Conservation (phyloP, 2,113 vertebrate genomes). For the Pachyramphus minor region DNA sequence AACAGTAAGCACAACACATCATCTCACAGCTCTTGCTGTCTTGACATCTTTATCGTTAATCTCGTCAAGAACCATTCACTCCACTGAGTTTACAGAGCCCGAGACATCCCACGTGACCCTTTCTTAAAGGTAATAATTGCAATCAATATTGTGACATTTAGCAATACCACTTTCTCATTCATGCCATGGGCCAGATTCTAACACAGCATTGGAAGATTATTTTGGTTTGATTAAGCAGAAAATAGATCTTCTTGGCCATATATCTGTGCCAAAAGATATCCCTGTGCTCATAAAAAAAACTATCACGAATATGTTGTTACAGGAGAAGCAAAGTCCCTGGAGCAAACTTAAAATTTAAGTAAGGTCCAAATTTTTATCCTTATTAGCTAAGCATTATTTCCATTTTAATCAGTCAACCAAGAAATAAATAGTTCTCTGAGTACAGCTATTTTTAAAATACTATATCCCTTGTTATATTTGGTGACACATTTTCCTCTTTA, state of each 20-base stretch:
- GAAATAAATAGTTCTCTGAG: neutral
- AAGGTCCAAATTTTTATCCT: neutral
- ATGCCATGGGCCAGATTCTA: slow-evolving; percentile 12
- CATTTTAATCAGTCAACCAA: neutral
- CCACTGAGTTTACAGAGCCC: slow-evolving; percentile 33
- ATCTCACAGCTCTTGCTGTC: neutral
- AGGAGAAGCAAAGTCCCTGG: neutral
- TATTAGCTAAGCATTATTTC: neutral
- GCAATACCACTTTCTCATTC: neutral
- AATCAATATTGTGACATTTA: slow-evolving; percentile 59
- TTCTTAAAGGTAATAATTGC: slow-evolving; percentile 38
- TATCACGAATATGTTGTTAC: neutral
- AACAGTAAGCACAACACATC: neutral
- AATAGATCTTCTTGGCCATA: neutral
- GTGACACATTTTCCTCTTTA: neutral
- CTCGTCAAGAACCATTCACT: slow-evolving; percentile 37
- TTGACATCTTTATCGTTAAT: neutral
- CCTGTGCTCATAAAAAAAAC: neutral
- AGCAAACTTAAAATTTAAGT: neutral
- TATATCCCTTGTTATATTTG: neutral
- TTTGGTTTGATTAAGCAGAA: slow-evolving; percentile 31
- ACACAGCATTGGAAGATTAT: neutral
- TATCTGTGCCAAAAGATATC: neutral
- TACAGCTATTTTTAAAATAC: neutral
- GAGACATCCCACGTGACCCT: slow-evolving; percentile 1